phyloP scores from a whole-genome alignment of 2,888 invertebrate species.

The Plusia festucae region DNA sequence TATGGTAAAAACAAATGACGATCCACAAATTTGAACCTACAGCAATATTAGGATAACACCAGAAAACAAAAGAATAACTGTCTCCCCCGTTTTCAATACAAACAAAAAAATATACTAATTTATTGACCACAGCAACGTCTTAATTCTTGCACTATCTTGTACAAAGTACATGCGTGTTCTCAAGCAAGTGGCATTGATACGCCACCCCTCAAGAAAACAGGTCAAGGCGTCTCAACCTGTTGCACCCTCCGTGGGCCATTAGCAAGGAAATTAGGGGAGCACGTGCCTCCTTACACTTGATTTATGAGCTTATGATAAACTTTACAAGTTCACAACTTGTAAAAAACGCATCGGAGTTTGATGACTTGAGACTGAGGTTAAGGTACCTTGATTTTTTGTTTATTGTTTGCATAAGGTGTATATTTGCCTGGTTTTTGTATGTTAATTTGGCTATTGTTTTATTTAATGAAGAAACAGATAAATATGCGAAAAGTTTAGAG shows the following conservation, averaged over 20 bases:
- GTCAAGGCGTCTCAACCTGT: slow-evolving; percentile 84
- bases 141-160: slow-evolving; percentile 32
- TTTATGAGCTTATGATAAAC: slow-evolving; percentile 58
- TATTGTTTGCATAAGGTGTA: neutral
- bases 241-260: slow-evolving; percentile 69
- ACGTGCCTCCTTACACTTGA: slow-evolving; percentile 62
- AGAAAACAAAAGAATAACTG: too few relatives aligned
- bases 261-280: slow-evolving; percentile 74
- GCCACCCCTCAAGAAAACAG: slow-evolving; percentile 83
- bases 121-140: too few relatives aligned
- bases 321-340: slow-evolving; percentile 52
- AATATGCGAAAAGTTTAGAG: too few relatives aligned
- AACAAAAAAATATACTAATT: too few relatives aligned
- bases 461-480: too few relatives aligned
- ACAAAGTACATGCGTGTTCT: slow-evolving; percentile 17
- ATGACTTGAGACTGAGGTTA: slow-evolving; percentile 1
- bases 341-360: slow-evolving; percentile 17
- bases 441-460: too few relatives aligned
- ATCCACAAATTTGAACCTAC: too few relatives aligned
- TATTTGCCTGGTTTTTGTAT: too few relatives aligned
- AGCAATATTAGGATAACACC: too few relatives aligned
- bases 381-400: neutral
- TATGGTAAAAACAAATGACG: too few relatives aligned
- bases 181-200: slow-evolving; percentile 63
- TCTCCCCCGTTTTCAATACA: too few relatives aligned